These are phyloP conservation scores for Amyelois transitella DNA, from an alignment of 1,140 invertebrate species.

Conservation along the genomic window DNA sequence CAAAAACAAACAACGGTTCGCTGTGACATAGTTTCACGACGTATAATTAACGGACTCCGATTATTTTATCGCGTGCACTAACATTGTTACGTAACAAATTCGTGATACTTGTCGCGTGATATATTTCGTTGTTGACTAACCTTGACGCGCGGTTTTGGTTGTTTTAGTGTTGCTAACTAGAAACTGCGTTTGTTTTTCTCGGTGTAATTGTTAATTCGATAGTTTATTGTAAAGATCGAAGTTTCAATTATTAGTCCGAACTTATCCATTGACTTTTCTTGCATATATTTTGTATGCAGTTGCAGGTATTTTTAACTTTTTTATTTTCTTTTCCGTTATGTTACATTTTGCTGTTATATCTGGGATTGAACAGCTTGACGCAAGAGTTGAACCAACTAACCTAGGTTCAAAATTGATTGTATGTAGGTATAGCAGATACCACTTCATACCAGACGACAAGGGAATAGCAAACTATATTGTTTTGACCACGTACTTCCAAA, in stretches of 20 bases:
- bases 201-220: neutral
- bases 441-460: neutral
- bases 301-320: too few species aligned
- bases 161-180: too few species aligned
- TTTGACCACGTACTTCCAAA: constrained; percentile 24
- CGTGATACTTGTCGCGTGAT: neutral
- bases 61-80: neutral
- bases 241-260: too few species aligned
- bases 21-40: neutral
- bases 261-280: too few species aligned
- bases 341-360: too few species aligned
- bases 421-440: neutral
- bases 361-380: too few species aligned
- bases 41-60: neutral
- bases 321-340: too few species aligned
- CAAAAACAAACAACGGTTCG: neutral
- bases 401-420: neutral
- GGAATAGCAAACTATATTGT: constrained; percentile 18
- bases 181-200: neutral
- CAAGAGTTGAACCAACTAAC: too few species aligned
- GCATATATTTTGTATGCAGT: too few species aligned
- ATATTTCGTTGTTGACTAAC: neutral
- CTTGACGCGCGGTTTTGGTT: neutral
- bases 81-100: neutral
- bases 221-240: too few species aligned